phyloP scores from a whole-genome alignment of 2,113 vertebrate genomes.

The Isurus oxyrinchus region DNA sequence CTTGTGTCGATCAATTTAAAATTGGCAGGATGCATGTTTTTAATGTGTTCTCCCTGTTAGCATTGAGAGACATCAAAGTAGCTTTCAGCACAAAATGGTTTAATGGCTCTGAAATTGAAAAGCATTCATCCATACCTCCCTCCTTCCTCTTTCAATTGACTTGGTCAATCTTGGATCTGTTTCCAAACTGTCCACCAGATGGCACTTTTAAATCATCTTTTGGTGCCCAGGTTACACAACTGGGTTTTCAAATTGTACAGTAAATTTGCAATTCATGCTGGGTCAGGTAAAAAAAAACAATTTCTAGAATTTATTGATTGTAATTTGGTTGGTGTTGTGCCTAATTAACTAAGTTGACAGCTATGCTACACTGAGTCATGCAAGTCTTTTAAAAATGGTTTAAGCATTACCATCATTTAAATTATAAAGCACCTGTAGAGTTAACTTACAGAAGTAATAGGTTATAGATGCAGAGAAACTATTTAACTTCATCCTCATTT shows the following conservation, averaged over 20 bases:
- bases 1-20: background rate
- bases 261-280: background rate
- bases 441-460: background rate
- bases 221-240: background rate
- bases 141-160: slow-evolving; percentile 9
- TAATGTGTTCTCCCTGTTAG: background rate
- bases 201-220: background rate
- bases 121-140: slow-evolving; percentile 14
- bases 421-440: background rate
- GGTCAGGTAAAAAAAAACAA: slow-evolving; percentile 2
- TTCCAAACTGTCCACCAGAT: background rate
- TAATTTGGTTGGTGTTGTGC: background rate
- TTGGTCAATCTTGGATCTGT: background rate
- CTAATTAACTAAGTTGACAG: background rate
- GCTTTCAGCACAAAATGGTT: background rate
- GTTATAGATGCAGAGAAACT: background rate
- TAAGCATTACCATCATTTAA: background rate
- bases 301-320: background rate
- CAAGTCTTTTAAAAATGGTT: background rate
- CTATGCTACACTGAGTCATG: background rate
- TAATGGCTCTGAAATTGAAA: slow-evolving; percentile 34
- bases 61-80: background rate
- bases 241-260: background rate
- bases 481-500: background rate
- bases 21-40: background rate